Evolutionary conservation across 1,140 invertebrate genomes (phyloP), one percentile per base, ranked within the genome.

Genomic region (Musca domestica): DNA sequence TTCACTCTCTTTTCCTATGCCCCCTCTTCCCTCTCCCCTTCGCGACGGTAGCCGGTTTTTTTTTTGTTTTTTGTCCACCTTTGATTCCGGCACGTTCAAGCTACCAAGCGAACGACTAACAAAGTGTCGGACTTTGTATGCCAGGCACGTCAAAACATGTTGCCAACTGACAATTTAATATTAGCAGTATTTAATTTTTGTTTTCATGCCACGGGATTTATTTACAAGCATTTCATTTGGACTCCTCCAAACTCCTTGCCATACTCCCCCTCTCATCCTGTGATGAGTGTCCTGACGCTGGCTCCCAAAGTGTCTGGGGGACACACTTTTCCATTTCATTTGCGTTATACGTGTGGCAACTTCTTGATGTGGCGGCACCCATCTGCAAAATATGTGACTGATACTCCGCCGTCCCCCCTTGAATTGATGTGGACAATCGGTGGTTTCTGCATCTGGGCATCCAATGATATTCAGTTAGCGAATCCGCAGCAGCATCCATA

Each of bases 91-190:
- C 56, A 61, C 56, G 27, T 61, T 61, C 41, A 6, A 6, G 15
- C 17, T 17, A 54, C 0, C 47, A 9, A 48, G 9, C 27, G 27
- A 30, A 3, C 34, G 12, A 41, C 5, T 12, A 2, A 41, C 34
- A 10, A 10, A 41, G 2, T 12, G 34, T 5, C 5, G 6, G 7
- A 34, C 22, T 41, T 61, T 12, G 30, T 61, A 61, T 61, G 56
- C 56, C 9, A 41, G 17, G 17, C 56, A 61, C 56, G 56, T 61
- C 34, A 15, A 34, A 61, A 61, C 27, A 61, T 61, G 56, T 61
- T 61, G 56, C 56, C 56, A 61, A 61, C 56, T 41, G 30, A 34
- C 17, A 20, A 61, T 61, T 41, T 41, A 41, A 41, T 41, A 41
- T 41, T 41, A 41, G 34, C 3, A 41, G 34, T 41, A 41, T 41